Evolutionary conservation across 2,113 vertebrate genomes (phyloP), one percentile per base, ranked within the genome.

Genomic region (Zosterops japonicus): DNA sequence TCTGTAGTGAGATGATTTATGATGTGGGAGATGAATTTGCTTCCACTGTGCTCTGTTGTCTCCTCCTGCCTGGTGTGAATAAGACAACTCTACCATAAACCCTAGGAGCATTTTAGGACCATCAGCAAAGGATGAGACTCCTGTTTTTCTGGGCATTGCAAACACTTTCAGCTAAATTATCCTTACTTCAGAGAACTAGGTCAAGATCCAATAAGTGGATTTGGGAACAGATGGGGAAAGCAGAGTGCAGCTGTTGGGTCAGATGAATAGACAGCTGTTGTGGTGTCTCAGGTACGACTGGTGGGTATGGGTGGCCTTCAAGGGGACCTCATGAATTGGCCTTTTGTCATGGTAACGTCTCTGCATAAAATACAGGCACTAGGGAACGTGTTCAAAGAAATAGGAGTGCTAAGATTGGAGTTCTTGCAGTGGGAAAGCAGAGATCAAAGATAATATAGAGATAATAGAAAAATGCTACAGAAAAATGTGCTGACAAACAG

Each of bases 181-280:
- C 36, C 67, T 52, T 9, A 16, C 60, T 91, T 87, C 49, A 25
- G 24, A 83, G 90, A 87, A 72, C 11, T 64, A 85, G 92, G 85
- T 61, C 78, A 76, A 83, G 67, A 64, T 85, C 36, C 85, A 93
- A 1, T 60, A n/a, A 60, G 64, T 60, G 82, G 53, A 52, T 93
- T 85, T 91, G 57, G 42, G 85, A 87, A 36, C 92, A 95, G 84
- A 87, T 95, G 82, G 82, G 65, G 75, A 90, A 87, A 68, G 82
- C 35, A 12, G 6, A n/a, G 53, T 23, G 53, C 74, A 76, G 2
- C 49, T 85, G 65, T 47, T 78, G 27, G 42, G n/a, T 75, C 64
- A 44, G 61, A 69, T 87, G 27, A 22, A 16, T 6, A 31, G 44
- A 12, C 78, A 87, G 28, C 69, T 87, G 78, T 5, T 47, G 49